Base-by-base conservation (phyloP, 2,888 invertebrate genomes). In the Brachylomia viminalis region DNA sequence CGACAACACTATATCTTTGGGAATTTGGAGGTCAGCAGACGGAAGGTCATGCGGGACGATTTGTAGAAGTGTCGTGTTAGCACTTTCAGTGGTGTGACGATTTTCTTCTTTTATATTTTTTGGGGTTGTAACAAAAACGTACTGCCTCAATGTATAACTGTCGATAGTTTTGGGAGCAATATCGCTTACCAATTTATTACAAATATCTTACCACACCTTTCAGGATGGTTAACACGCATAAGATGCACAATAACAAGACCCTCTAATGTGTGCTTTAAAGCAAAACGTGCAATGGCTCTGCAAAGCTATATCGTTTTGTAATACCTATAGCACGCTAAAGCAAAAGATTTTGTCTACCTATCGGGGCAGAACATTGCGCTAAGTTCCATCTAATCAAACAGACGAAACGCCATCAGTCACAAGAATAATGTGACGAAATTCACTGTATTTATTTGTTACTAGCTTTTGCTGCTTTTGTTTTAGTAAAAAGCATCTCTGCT, bases 1-100 rank as follows among this genome's bases (percentile, higher is more conserved):
- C 72, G 64, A 84, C 81, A 77, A 71, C 82, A 83, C 72, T 84
- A 77, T 75, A 67, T 83, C 72, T 80, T 80, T 76, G 66, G 64
- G 77, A 72, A 81, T 76, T 77, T 67, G 62, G 67, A 84, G 77
- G 70, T 81, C 81, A 82, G 70, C 69, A 64, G 67, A 71, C 56
- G 45, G 64, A 79, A 59, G 71, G 54, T 79, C 71, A 62, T 62
- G 64, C 13, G 33, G 42, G 42, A 38, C 27, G 58, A 27, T 56
- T 72, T n/a, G 38, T 68, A 68, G 20, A 78, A 72, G 49, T 58
- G 72, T 56, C 42, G 58, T 27, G 77, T 65, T 82, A 49, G 52
- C 82, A 23, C 54, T 69, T 68, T 45, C 45, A 20, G 33, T 33
- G 49, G 65, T 52, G 61, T n/a, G 33, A 62, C 61, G 23, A 20